Percentiles rank a stretch among this genome's conserved stretches.
Conservation (phyloP, 2,797 vertebrate genomes). For the Babyrousa celebensis region DNA sequence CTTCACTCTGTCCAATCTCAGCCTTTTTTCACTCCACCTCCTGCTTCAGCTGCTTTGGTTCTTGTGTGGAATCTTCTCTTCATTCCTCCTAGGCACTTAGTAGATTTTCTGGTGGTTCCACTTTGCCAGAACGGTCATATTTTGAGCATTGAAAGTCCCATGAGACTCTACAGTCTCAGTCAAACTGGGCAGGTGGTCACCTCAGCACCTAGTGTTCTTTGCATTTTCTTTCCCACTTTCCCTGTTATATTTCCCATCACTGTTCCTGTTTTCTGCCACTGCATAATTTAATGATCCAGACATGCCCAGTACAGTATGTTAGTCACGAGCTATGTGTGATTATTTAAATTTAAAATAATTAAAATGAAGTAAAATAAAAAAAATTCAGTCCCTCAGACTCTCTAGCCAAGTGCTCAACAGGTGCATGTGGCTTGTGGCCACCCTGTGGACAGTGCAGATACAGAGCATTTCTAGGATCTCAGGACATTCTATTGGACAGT, state of each 20-base stretch:
- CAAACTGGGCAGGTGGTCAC: neutral
- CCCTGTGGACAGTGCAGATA: neutral
- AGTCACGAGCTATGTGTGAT: neutral
- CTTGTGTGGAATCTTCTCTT: neutral
- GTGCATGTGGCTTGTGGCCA: neutral
- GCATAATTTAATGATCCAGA: neutral
- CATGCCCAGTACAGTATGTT: neutral
- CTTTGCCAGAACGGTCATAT: neutral
- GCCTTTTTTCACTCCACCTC: neutral
- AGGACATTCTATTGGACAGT: neutral
- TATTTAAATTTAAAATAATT: slow-evolving; percentile 54
- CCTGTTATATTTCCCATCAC: neutral
- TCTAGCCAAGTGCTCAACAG: neutral
- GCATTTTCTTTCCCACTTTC: neutral
- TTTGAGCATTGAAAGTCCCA: neutral
- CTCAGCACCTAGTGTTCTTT: neutral
- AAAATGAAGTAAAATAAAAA: slow-evolving; percentile 42
- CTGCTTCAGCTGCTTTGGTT: neutral
- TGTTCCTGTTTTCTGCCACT: neutral
- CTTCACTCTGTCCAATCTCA: neutral
- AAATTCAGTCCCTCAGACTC: neutral
- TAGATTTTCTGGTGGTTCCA: neutral
- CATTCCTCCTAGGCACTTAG: neutral
- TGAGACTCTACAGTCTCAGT: neutral
- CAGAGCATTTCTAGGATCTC: neutral